Base-by-base conservation (phyloP, 2,113 vertebrate genomes). In the Erinaceus europaeus region DNA sequence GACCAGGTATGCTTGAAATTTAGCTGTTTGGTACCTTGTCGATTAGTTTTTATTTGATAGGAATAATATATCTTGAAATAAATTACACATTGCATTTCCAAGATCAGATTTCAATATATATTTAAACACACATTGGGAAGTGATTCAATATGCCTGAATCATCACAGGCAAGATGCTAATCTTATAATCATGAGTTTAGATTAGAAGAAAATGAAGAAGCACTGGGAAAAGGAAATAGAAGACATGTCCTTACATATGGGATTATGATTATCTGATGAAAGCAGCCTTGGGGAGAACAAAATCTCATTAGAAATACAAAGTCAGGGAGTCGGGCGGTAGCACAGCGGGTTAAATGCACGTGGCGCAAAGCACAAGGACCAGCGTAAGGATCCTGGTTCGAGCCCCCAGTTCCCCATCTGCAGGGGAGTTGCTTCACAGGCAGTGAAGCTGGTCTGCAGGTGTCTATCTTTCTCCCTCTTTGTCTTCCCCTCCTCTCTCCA, bases 71-170 rank as follows among this genome's bases (percentile, higher is more conserved):
- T 93, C 89, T 87, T 84, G 78, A 92, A 92, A 87, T 89, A 92
- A 90, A 75, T 93, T 75, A 76, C 82, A 90, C 36, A 78, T 82
- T 91, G 71, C 78, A 91, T 93, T 94, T 95, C 74, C 40, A 75
- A 89, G 91, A 92, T 64, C 71, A 85, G 78, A 92, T 89, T 93
- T 93, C 88, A 89, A 90, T 92, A 72, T 89, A 93, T 94, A n/a
- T 93, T 94, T 92, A 94, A 93, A 94, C 84, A 92, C 50, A 91
- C 76, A 87, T 89, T 73, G 93, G 92, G 92, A 94, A 95, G 91
- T 69, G 80, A 93, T 92, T 95, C 93, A 91, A 92, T 89, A 89
- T 88, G 90, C 75, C 67, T 83, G 88, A 92, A 75, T 92, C 94
- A 92, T 93, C 90, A 68, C 57, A 64, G 91, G 90, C 84, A 75